Evolutionary conservation across 1,140 invertebrate genomes (phyloP).

Genomic region (Saxidomus purpurata): DNA sequence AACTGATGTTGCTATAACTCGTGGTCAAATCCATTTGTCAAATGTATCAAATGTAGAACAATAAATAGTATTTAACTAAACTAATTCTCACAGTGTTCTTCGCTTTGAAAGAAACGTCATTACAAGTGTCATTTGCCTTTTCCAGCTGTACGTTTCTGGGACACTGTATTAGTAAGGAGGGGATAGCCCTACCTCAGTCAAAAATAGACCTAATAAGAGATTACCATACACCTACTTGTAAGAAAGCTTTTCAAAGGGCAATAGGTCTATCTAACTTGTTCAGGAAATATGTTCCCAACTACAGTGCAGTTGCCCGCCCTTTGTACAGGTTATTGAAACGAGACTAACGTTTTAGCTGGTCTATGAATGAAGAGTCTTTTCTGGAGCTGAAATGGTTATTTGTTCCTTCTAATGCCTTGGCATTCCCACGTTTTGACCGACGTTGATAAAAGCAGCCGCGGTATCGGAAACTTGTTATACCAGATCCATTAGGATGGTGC

Average conservation of each 20-base stretch:
- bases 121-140: slow-evolving; percentile 64
- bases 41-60: no score
- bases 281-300: slow-evolving; percentile 58
- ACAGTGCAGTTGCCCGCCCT: slow-evolving; percentile 46
- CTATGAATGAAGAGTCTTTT: slow-evolving; percentile 35
- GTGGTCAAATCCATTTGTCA: no score
- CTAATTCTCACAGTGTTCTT: no score
- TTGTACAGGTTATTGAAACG: slow-evolving; percentile 59
- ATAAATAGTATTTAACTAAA: no score
- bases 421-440: slow-evolving; percentile 61
- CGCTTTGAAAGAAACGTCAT: no score
- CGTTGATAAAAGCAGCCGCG: slow-evolving; percentile 63
- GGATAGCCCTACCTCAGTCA: slow-evolving; percentile 58
- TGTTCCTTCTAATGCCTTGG: not conserved
- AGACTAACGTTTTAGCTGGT: slow-evolving; percentile 46
- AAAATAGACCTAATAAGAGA: slow-evolving; percentile 44
- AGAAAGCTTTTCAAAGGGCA: slow-evolving; percentile 55
- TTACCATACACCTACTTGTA: slow-evolving; percentile 50
- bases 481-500: slow-evolving; percentile 53
- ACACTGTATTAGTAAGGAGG: slow-evolving; percentile 61
- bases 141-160: slow-evolving; percentile 54
- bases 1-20: no score
- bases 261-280: slow-evolving; percentile 71
- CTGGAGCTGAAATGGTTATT: slow-evolving; percentile 16
- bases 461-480: slow-evolving; percentile 68